Evolutionary conservation across 2,113 vertebrate genomes (phyloP).

Genomic region (Eublepharis macularius): DNA sequence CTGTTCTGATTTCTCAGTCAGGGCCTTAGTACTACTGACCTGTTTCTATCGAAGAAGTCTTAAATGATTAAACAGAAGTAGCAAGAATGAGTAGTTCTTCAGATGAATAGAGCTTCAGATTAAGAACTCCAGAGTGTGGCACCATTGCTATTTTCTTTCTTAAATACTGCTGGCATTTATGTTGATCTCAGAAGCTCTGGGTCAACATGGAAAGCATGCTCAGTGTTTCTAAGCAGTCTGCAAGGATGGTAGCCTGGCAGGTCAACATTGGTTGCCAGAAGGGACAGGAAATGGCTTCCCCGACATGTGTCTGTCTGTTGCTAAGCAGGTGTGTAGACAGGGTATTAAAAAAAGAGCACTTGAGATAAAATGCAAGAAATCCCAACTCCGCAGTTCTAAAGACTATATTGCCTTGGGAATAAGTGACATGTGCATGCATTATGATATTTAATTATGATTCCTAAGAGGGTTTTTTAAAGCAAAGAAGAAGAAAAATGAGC

Average conservation of each 20-base stretch:
- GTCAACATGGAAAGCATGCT: neutral
- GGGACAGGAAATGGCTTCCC: conserved; percentile 7
- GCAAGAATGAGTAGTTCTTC: neutral
- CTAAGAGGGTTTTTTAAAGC: conserved; percentile 10
- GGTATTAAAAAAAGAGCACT: conserved; percentile 53
- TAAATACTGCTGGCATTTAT: neutral
- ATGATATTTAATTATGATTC: conserved; percentile 63
- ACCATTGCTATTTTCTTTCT: neutral
- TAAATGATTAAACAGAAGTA: neutral
- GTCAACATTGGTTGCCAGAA: neutral
- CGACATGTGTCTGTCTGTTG: conserved; percentile 41
- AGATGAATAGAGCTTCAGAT: neutral
- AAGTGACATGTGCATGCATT: conserved; percentile 60
- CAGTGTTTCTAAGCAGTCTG: neutral
- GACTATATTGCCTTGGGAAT: conserved; percentile 73
- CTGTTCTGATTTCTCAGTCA: neutral
- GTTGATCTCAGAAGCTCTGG: neutral
- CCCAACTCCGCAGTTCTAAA: conserved; percentile 64
- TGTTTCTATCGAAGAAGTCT: neutral
- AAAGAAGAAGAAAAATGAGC: conserved; percentile 56
- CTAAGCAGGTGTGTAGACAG: conserved; percentile 67
- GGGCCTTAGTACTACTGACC: neutral
- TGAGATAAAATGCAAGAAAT: conserved; percentile 63
- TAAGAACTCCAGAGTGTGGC: neutral
- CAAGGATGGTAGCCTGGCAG: neutral